Conservation (phyloP, 2,113 vertebrate species). For the Lamprologus callipterus region DNA sequence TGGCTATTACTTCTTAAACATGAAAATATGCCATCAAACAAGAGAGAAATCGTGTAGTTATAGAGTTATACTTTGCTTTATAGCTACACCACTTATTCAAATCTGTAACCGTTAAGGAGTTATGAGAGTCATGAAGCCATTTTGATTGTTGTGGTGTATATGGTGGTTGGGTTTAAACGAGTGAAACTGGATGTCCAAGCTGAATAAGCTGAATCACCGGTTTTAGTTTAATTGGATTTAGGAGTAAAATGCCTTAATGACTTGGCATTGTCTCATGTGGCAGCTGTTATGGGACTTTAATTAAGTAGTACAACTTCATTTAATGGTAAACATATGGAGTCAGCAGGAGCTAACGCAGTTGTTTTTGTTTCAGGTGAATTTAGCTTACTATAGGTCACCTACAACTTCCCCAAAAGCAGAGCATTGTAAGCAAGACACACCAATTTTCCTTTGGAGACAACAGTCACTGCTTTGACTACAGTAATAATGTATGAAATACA, state of each 20-base stretch:
- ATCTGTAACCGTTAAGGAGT: background rate
- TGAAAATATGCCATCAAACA: background rate
- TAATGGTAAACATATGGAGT: background rate
- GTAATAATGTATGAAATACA: background rate
- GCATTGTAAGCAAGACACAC: background rate
- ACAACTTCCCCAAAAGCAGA: background rate
- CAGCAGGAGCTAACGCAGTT: background rate
- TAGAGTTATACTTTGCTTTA: background rate
- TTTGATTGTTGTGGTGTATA: background rate
- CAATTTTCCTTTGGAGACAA: background rate
- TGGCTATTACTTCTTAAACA: background rate
- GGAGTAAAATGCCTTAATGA: slow-evolving; percentile 9
- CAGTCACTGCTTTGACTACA: background rate
- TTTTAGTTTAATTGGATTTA: slow-evolving; percentile 27
- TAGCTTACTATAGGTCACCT: background rate
- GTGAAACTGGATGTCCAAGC: background rate
- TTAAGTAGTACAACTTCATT: slow-evolving; percentile 4
- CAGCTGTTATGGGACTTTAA: slow-evolving; percentile 16
- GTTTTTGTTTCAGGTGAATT: background rate
- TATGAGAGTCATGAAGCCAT: background rate
- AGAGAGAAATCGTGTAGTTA: background rate
- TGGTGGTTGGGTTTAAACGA: background rate
- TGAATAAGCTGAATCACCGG: slow-evolving; percentile 20
- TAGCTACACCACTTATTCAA: background rate
- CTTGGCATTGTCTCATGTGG: slow-evolving; percentile 23